Evolutionary conservation across 1,140 invertebrate genomes (phyloP), one percentile per base, ranked within the genome.

Genomic region (Polyergus mexicanus): DNA sequence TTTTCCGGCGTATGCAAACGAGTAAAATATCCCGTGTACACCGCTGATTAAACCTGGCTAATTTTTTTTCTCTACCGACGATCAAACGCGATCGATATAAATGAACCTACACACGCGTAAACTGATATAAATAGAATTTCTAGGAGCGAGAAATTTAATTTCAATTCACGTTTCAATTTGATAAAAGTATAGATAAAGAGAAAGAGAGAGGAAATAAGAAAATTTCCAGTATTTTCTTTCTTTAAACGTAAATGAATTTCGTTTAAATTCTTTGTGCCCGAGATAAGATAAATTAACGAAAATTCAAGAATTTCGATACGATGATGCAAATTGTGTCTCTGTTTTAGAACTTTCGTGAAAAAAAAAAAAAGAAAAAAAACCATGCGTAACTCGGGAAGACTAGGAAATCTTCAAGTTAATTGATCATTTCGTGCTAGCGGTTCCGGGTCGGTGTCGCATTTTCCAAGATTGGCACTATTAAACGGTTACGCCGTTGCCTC

Each of bases 401-500:
- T 3, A 8, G 13, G 11, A 13, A 47, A n/a, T 25, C 8, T 11
- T 28, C 1, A 54, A 13, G 22, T 69, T 58, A 80, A 80, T 80
- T 69, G 77, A 80, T 69, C 35, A 56, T 58, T 80, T 80, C 47
- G 35, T 35, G 65, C 32, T 56, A 13, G 44, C 47, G 77, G 3
- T 47, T 75, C 41, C n/a, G 54, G 32, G 56, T 84, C 44, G 38
- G 44, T 41, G 47, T 65, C 47, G 83, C 51, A 28, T 88, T 88
- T 83, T 75, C 51, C 74, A 38, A 62, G 69, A 47, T 19, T 51
- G 63, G 19, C 62, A 75, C 84, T 83, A 51, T 47, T 58, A 32
- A 3, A 32, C 32, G 32, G 32, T 32, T 16, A 22, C 51, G 56
- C 74, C 88, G 88, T 87, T 51, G 47, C 16, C 91, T 92, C 88